Evolutionary conservation across 2,113 vertebrate genomes (phyloP).

Genomic region (Aepyceros melampus): DNA sequence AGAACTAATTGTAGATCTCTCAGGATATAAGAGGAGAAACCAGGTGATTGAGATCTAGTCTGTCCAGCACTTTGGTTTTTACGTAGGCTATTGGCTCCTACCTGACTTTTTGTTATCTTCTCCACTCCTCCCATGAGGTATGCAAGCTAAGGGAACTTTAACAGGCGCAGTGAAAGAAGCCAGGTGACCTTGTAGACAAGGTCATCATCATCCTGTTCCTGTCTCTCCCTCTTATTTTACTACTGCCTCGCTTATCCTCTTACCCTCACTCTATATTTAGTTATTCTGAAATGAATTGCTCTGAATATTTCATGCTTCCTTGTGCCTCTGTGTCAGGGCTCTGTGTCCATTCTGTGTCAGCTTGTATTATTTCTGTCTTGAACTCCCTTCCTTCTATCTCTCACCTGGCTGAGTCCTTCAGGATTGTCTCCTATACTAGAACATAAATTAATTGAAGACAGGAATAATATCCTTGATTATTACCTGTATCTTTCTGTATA

Average conservation of each 20-base stretch:
- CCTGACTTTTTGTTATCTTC: neutral
- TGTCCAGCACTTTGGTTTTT: neutral
- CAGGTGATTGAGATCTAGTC: neutral
- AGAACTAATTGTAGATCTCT: neutral
- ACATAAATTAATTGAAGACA: neutral
- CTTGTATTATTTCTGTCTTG: neutral
- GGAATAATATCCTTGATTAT: neutral
- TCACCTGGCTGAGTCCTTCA: neutral
- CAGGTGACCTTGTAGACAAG: neutral
- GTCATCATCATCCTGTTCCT: neutral
- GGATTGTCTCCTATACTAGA: neutral
- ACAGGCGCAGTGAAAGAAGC: neutral
- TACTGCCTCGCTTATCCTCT: neutral
- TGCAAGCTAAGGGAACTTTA: neutral
- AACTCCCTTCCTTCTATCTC: neutral
- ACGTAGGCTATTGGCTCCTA: neutral
- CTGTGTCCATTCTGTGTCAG: neutral
- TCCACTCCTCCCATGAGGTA: accelerated
- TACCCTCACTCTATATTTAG: neutral
- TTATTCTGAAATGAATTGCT: neutral
- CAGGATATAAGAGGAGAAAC: neutral
- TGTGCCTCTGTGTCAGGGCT: neutral
- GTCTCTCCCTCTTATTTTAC: neutral
- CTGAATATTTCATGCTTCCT: neutral
- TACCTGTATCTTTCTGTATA: neutral